phyloP scores from a whole-genome alignment of 2,888 invertebrate genomes.

The Rhagonycha lutea region DNA sequence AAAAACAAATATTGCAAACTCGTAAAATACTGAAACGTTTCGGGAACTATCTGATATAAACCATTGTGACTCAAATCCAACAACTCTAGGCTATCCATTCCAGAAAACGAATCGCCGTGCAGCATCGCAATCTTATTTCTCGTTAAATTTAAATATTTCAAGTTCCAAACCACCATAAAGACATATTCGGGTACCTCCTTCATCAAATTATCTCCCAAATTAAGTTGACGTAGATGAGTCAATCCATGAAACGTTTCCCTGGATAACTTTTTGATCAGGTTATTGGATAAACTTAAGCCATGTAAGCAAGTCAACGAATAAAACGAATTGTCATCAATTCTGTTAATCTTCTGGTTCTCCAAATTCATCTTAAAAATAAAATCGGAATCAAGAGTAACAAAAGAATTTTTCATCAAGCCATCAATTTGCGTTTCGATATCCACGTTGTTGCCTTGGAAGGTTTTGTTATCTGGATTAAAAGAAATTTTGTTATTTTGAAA shows the following conservation, averaged over 20 bases:
- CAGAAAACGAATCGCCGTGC: slow-evolving; percentile 23
- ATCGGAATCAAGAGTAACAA: slow-evolving; percentile 40
- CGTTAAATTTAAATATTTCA: slow-evolving; percentile 33
- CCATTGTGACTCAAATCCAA: slow-evolving; percentile 34
- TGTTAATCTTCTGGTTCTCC: slow-evolving; percentile 36
- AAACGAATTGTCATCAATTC: slow-evolving; percentile 43
- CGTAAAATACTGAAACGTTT: slow-evolving; percentile 25
- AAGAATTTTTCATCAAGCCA: slow-evolving; percentile 38
- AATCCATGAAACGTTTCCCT: slow-evolving; percentile 32
- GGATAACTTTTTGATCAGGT: slow-evolving; percentile 37
- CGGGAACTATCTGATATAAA: slow-evolving; percentile 18
- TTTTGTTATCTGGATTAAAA: slow-evolving; percentile 34
- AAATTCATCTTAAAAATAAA: slow-evolving; percentile 39
- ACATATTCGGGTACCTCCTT: slow-evolving; percentile 23
- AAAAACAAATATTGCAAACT: slow-evolving; percentile 36
- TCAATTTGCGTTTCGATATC: slow-evolving; percentile 29
- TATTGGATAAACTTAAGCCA: slow-evolving; percentile 39
- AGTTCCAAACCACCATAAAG: slow-evolving; percentile 22
- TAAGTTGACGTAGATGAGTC: slow-evolving; percentile 27
- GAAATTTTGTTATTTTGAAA: slow-evolving; percentile 40
- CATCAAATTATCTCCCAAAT: slow-evolving; percentile 36
- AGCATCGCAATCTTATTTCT: slow-evolving; percentile 31
- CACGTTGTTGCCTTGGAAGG: slow-evolving; percentile 40
- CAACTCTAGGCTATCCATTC: slow-evolving; percentile 25
- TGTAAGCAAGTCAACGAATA: slow-evolving; percentile 40